Percentiles rank a stretch among this genome's conserved stretches.
Evolutionary conservation across 2,797 vertebrate genomes (phyloP).

Genomic region (Allobates femoralis): DNA sequence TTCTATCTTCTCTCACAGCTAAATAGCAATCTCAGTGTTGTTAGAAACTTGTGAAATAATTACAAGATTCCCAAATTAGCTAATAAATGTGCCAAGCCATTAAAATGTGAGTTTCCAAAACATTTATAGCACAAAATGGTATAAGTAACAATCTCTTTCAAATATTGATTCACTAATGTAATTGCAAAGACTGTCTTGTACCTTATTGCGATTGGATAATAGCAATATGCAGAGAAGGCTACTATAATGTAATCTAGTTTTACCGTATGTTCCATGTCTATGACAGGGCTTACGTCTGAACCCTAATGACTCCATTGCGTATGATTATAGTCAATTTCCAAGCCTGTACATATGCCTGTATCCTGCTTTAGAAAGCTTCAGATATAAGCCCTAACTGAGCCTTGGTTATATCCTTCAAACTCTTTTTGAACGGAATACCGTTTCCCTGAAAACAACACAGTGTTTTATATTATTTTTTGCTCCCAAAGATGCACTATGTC

Average conservation of each 20-base stretch:
- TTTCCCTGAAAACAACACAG: too few species aligned
- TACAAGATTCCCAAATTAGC: not conserved
- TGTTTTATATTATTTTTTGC: too few species aligned
- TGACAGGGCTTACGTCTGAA: too few species aligned
- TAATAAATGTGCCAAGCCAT: not conserved
- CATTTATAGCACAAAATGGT: not conserved
- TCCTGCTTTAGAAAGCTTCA: too few species aligned
- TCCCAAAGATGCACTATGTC: too few species aligned
- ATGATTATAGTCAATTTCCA: too few species aligned
- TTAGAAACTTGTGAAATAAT: not conserved
- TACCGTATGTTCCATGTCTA: too few species aligned
- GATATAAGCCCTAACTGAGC: too few species aligned
- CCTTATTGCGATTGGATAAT: not conserved
- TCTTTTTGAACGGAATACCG: too few species aligned
- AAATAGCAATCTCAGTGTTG: not conserved
- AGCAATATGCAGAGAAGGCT: not conserved
- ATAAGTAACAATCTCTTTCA: not conserved
- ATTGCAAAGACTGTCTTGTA: not conserved
- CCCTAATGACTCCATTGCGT: too few species aligned
- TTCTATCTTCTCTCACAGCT: not conserved
- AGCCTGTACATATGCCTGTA: too few species aligned
- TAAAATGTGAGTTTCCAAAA: slow-evolving; percentile 1
- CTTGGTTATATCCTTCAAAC: not conserved
- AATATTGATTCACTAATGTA: not conserved
- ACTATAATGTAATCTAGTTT: not conserved